Base-by-base conservation (phyloP, 2,113 vertebrate species). In the Serinus canaria region DNA sequence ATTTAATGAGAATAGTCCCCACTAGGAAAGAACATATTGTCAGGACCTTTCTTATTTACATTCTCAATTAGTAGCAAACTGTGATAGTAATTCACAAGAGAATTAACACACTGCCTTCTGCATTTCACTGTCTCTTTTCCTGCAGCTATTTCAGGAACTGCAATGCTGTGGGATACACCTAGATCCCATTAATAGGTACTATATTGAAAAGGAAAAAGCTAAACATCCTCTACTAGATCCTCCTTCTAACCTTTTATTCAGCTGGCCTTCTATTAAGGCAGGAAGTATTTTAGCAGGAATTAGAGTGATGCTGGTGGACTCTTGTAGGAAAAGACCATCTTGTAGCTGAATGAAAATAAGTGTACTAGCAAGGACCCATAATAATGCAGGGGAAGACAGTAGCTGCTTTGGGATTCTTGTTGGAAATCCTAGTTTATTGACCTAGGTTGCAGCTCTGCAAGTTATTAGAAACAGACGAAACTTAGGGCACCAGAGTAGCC, bases 31-130 rank as follows among this genome's bases (percentile, higher is more conserved):
- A 97, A 74, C 89, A 93, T 94, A 93, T 90, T 97, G 95, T 97
- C 96, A 96, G 68, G 93, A 95, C 93, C 89, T 85, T 94, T 96
- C 97, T 97, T 97, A 96, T 98, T 96, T 97, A 96, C 96, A 96
- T 98, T 98, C 96, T 96, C 97, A 98, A 97, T 97, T 97, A 97
- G 95, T 93, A 95, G 96, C 93, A 97, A 97, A 97, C 97, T 97
- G 93, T 96, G 92, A 97, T 97, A 94, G 96, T 94, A 97, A 97
- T 97, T 97, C 97, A 96, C 89, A 94, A 91, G 96, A 95, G 96
- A 98, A 97, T 97, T 97, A 97, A 69, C 90, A 88, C 89, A 93
- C 56, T 83, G 83, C 62, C 85, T 97, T 96, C 85, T 97, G 87
- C 87, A 90, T 96, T 97, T 97, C 90, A 91, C 64, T 94, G 94